Evolutionary conservation across 2,113 vertebrate species (phyloP).

Genomic region (Colaptes auratus): DNA sequence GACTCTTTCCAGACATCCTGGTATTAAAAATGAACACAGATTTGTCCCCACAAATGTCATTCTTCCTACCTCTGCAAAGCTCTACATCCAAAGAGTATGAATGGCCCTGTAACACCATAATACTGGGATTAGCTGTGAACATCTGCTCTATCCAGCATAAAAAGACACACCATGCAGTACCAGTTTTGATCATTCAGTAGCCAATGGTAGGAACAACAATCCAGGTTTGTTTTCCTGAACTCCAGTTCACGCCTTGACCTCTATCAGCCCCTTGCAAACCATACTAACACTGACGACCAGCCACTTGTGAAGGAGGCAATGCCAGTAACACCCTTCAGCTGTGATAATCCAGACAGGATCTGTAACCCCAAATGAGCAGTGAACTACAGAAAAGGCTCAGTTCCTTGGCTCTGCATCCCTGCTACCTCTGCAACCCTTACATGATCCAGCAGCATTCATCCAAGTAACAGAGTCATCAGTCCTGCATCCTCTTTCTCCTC

Average conservation of each 20-base stretch:
- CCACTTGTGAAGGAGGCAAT: background rate
- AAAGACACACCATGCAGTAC: background rate
- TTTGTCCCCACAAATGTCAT: background rate
- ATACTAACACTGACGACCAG: background rate
- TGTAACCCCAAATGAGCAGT: background rate
- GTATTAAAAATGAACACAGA: background rate
- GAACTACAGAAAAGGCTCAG: background rate
- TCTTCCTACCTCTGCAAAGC: background rate
- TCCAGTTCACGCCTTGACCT: background rate
- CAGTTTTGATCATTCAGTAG: background rate
- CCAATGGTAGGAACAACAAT: background rate
- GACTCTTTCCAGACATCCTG: background rate
- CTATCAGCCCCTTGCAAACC: background rate
- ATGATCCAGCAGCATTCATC: background rate
- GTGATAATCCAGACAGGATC: background rate
- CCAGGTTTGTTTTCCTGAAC: background rate
- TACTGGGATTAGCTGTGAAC: background rate
- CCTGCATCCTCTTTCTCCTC: background rate
- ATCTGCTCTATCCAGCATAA: background rate
- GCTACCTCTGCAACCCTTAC: background rate
- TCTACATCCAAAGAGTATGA: background rate
- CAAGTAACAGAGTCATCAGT: background rate
- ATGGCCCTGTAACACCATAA: background rate
- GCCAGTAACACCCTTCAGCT: background rate
- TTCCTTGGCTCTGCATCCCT: background rate